Conservation (phyloP, 2,113 vertebrate genomes). For the Salvelinus namaycush region DNA sequence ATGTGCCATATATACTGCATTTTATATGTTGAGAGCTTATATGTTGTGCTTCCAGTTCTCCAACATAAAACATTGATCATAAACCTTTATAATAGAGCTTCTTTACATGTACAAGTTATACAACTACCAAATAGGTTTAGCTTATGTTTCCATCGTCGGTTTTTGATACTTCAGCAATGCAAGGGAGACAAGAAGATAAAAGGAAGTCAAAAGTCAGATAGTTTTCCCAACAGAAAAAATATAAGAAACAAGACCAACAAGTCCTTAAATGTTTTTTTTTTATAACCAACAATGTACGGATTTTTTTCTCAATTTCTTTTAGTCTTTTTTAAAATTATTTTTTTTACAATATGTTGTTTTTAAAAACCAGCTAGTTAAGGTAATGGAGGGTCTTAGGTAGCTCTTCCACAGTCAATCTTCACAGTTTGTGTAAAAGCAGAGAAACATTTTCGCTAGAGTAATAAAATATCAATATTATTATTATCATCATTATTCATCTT, state of each 20-base stretch:
- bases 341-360: constrained; percentile 84
- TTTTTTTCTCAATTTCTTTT: constrained; percentile 69
- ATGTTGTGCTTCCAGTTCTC: constrained; percentile 79
- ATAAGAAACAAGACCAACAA: constrained; percentile 73
- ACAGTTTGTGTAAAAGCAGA: constrained; percentile 94
- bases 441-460: constrained; percentile 88
- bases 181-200: constrained; percentile 74
- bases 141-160: constrained; percentile 71
- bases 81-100: constrained; percentile 83
- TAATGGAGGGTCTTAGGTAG: constrained; percentile 85
- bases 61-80: constrained; percentile 82
- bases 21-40: constrained; percentile 62
- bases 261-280: constrained; percentile 80
- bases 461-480: constrained; percentile 93
- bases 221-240: constrained; percentile 77
- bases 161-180: constrained; percentile 77
- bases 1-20: constrained; percentile 60
- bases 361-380: constrained; percentile 91
- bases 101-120: constrained; percentile 84
- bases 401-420: constrained; percentile 85
- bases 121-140: constrained; percentile 87
- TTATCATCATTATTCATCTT: constrained; percentile 72
- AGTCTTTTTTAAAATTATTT: constrained; percentile 7
- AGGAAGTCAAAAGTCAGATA: constrained; percentile 82
- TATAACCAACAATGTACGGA: constrained; percentile 88